A percentile compares a stretch with the other conserved stretches of the same genome.
These are phyloP conservation scores for Pangasianodon hypophthalmus DNA, from an alignment of 2,113 vertebrate genomes.

Conservation along the genomic window DNA sequence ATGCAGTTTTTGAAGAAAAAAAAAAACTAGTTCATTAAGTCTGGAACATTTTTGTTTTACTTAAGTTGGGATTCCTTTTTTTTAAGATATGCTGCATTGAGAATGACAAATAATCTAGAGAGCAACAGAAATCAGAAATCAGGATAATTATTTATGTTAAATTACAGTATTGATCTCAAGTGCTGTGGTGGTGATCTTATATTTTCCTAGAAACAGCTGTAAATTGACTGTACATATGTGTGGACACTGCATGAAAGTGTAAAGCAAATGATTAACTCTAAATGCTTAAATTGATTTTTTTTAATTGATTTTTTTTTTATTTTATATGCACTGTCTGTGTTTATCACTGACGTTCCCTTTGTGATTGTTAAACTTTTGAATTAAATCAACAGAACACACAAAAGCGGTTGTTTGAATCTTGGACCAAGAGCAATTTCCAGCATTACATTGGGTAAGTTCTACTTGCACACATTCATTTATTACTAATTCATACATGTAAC, in stretches of 20 bases:
- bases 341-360: not conserved
- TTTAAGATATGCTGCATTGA: not conserved
- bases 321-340: not conserved
- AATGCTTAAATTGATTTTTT: not conserved
- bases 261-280: not conserved
- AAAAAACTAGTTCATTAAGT: too few relatives aligned
- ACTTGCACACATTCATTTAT: not conserved
- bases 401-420: not conserved
- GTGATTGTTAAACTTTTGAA: not conserved
- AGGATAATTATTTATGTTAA: not conserved
- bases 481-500: not conserved
- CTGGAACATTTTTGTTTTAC: not conserved
- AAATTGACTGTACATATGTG: not conserved
- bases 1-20: too few relatives aligned
- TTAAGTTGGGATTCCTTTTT: too few relatives aligned
- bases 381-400: slow-evolving; percentile 4
- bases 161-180: not conserved
- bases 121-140: not conserved
- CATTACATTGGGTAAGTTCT: not conserved
- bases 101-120: not conserved
- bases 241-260: not conserved
- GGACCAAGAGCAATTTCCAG: not conserved
- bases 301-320: too few relatives aligned
- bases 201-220: not conserved
- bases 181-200: not conserved